A percentile compares a stretch with the other conserved stretches of the same genome.
Conservation (phyloP, 2,888 invertebrate genomes). For the Sesia bembeciformis region DNA sequence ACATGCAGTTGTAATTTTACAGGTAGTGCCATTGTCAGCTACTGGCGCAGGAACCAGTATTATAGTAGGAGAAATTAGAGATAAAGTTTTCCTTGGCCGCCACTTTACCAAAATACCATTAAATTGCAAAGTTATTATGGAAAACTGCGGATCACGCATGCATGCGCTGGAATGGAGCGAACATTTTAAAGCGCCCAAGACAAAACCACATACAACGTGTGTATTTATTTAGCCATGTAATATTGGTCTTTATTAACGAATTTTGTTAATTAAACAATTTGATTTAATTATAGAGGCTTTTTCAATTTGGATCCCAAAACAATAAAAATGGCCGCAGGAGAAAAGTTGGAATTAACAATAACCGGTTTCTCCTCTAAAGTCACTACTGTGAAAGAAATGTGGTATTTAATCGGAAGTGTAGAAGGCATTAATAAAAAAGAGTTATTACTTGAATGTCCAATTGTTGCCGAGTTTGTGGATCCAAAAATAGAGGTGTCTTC, state of each 20-base stretch:
- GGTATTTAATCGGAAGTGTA: constrained; percentile 73
- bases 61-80: constrained; percentile 73
- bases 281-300: constrained; percentile 36
- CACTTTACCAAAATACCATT: constrained; percentile 75
- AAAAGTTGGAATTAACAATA: constrained; percentile 50
- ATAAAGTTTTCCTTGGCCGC: constrained; percentile 75
- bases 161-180: constrained; percentile 72
- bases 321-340: constrained; percentile 59
- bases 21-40: constrained; percentile 67
- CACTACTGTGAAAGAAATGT: constrained; percentile 63
- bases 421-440: constrained; percentile 71
- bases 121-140: constrained; percentile 52
- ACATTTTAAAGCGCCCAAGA: constrained; percentile 54
- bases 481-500: constrained; percentile 72
- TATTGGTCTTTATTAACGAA: neutral
- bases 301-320: constrained; percentile 59
- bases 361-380: constrained; percentile 49
- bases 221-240: constrained; percentile 9
- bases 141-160: constrained; percentile 69
- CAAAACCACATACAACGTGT: constrained; percentile 38
- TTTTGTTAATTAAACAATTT: neutral
- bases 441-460: constrained; percentile 59
- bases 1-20: constrained; percentile 1
- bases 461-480: constrained; percentile 73
- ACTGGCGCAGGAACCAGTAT: constrained; percentile 80